A percentile compares a stretch with the other conserved stretches of the same genome.
Conservation (phyloP, 2,113 vertebrate species). For the Himantopus leucocephalus region DNA sequence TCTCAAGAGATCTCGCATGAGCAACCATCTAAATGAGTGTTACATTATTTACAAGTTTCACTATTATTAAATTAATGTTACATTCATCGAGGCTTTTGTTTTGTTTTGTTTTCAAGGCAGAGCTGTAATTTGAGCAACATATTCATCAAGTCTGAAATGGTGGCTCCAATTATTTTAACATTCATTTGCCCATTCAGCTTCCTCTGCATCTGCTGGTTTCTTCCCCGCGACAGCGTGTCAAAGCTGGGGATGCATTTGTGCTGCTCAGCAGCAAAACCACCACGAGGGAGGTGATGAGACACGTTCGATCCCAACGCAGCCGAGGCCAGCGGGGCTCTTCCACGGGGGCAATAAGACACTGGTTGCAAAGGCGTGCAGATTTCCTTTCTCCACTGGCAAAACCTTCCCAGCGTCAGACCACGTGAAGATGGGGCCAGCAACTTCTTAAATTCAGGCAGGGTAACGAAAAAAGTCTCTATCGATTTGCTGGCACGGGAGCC, state of each 20-base stretch:
- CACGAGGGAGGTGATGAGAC: background rate
- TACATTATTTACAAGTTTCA: constrained; percentile 68
- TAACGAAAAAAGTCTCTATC: background rate
- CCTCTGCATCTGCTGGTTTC: constrained; percentile 64
- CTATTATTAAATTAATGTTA: constrained; percentile 69
- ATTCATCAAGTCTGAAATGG: constrained; percentile 67
- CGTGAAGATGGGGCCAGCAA: background rate
- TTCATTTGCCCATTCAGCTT: constrained; percentile 66
- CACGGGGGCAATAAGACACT: background rate
- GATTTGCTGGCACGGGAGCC: background rate
- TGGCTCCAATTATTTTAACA: constrained; percentile 66
- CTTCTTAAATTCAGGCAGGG: background rate
- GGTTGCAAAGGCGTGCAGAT: background rate
- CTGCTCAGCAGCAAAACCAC: background rate
- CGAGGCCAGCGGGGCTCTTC: background rate
- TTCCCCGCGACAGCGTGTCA: background rate
- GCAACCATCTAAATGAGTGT: constrained; percentile 45
- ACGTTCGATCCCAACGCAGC: accelerated
- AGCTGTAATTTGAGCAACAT: constrained; percentile 65
- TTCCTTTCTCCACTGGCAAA: background rate
- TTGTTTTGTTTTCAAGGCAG: constrained; percentile 57
- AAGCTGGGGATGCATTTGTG: background rate
- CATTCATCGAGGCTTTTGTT: constrained; percentile 54
- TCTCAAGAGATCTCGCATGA: constrained; percentile 46
- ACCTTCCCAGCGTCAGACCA: background rate